A percentile compares a stretch with the other conserved stretches of the same genome.
Evolutionary conservation across 2,797 vertebrate genomes (phyloP).

Genomic region (Labeo calbasu): DNA sequence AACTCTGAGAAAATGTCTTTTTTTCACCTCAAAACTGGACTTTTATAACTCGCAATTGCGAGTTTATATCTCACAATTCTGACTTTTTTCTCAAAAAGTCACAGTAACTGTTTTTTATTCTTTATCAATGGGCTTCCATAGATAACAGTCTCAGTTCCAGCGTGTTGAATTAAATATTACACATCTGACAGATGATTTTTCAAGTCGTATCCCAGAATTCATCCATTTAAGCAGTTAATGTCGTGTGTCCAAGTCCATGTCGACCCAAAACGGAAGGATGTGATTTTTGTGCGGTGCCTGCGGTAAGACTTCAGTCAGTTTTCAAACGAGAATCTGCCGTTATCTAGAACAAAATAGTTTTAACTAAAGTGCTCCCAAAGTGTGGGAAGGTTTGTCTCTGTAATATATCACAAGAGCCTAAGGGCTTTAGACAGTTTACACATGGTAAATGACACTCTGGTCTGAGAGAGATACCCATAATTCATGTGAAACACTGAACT

Average conservation of each 20-base stretch:
- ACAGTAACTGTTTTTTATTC: too few species aligned
- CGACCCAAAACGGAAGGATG: not conserved
- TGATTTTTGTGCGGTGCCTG: not conserved
- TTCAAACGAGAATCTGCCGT: not conserved
- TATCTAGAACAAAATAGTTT: constrained; percentile 11
- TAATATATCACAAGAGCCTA: constrained; percentile 15
- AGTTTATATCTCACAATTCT: too few species aligned
- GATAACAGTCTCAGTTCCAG: not conserved
- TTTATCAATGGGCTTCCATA: too few species aligned
- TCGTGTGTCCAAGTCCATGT: not conserved
- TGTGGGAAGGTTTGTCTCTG: not conserved
- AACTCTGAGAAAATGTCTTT: too few species aligned
- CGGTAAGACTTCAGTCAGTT: not conserved
- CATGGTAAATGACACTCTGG: not conserved
- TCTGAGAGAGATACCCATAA: not conserved
- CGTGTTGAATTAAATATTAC: not conserved
- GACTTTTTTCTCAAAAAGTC: too few species aligned
- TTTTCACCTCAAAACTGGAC: too few species aligned
- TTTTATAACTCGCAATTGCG: too few species aligned
- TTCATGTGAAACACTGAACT: not conserved
- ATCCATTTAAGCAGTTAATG: not conserved
- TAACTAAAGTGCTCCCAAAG: constrained; percentile 1
- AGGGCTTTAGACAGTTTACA: constrained; percentile 19
- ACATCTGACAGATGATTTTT: constrained; percentile 12
- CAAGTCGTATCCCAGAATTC: constrained; percentile 5